A percentile compares a stretch with the other conserved stretches of the same genome.
Evolutionary conservation across 2,888 invertebrate genomes (phyloP).

Genomic region (Nycteola revayana): DNA sequence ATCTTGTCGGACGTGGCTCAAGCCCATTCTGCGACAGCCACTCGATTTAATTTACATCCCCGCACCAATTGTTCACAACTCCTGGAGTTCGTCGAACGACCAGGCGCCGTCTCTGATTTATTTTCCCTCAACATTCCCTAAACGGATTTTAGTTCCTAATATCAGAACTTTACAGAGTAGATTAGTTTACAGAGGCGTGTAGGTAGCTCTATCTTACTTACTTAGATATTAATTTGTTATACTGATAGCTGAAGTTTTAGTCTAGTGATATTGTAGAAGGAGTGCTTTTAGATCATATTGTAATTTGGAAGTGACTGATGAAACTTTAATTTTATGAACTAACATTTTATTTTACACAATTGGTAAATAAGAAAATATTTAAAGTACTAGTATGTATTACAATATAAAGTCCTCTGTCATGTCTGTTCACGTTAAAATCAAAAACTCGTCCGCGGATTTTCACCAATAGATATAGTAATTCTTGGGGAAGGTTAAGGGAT

Average conservation of each 20-base stretch:
- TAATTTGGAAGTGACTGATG: too few relatives aligned
- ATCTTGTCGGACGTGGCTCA: constrained; percentile 28
- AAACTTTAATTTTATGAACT: too few relatives aligned
- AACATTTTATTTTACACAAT: too few relatives aligned
- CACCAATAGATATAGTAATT: too few relatives aligned
- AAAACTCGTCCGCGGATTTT: too few relatives aligned
- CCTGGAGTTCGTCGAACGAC: constrained; percentile 67
- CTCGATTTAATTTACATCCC: constrained; percentile 79
- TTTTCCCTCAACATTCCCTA: constrained; percentile 65
- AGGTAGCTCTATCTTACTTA: constrained; percentile 9
- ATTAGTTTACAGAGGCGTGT: constrained; percentile 29
- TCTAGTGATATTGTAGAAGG: constrained; percentile 16
- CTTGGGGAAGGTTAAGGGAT: too few relatives aligned
- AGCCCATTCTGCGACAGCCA: constrained; percentile 46
- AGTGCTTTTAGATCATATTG: too few relatives aligned
- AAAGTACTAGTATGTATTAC: too few relatives aligned
- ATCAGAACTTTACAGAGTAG: constrained; percentile 45
- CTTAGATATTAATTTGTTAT: constrained; percentile 27
- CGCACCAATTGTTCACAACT: constrained; percentile 68
- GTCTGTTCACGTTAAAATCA: too few relatives aligned
- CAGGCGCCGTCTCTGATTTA: constrained; percentile 66
- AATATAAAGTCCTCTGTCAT: too few relatives aligned
- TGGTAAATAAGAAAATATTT: too few relatives aligned
- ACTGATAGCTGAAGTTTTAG: constrained; percentile 19
- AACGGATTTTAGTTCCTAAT: constrained; percentile 69